Evolutionary conservation across 2,888 invertebrate genomes (phyloP).

Genomic region (Chrysina gloriosa): DNA sequence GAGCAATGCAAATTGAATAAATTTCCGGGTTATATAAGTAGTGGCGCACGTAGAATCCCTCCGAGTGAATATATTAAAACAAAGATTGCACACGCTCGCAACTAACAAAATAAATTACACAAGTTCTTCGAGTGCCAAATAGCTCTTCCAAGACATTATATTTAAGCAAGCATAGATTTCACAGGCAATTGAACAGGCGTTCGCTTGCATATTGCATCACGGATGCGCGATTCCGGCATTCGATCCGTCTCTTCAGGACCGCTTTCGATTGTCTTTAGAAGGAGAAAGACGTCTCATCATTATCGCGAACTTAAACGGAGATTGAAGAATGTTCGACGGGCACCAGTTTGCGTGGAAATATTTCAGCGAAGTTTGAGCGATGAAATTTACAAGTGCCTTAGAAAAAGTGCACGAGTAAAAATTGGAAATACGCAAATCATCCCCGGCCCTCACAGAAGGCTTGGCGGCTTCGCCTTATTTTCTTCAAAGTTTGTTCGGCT

Average conservation of each 20-base stretch:
- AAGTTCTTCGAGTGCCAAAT: conserved; percentile 44
- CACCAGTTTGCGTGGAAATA: conserved; percentile 31
- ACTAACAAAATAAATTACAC: conserved; percentile 24
- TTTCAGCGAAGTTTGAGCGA: conserved; percentile 10
- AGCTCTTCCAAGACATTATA: conserved; percentile 45
- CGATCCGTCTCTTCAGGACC: conserved; percentile 19
- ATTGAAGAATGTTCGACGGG: conserved; percentile 17
- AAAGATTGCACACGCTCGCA: conserved; percentile 15
- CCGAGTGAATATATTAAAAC: conserved; percentile 15
- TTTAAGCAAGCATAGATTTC: conserved; percentile 51
- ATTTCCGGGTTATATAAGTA: neutral
- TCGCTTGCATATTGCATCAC: conserved; percentile 47
- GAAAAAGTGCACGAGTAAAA: conserved; percentile 10
- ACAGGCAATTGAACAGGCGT: conserved; percentile 51
- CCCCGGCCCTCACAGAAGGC: neutral
- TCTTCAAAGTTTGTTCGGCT: conserved; percentile 12
- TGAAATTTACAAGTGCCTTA: neutral
- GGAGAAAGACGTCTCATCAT: conserved; percentile 15
- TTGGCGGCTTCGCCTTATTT: conserved; percentile 20
- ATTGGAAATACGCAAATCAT: conserved; percentile 22
- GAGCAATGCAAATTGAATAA: conserved; percentile 18
- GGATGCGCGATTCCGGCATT: conserved; percentile 25
- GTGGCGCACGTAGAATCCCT: neutral
- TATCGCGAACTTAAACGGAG: conserved; percentile 9
- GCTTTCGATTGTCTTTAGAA: neutral